Evolutionary conservation across 2,113 vertebrate species (phyloP).

Genomic region (Mirounga angustirostris): DNA sequence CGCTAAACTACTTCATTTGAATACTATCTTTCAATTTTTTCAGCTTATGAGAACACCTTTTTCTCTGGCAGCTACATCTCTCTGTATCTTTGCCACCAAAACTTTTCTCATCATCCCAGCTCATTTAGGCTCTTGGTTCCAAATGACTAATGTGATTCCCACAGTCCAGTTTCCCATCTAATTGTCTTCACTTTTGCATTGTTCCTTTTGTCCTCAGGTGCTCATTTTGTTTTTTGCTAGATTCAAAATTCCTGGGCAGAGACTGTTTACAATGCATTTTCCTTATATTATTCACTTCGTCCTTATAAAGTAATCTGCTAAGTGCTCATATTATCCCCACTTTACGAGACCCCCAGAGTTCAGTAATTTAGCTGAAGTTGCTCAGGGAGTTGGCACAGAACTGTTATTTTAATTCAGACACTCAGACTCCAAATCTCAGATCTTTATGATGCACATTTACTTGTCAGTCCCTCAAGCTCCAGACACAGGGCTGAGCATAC

Average conservation of each 20-base stretch:
- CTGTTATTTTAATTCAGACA: not conserved
- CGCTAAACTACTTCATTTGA: not conserved
- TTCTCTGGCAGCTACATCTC: not conserved
- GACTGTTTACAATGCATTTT: not conserved
- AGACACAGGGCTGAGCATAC: not conserved
- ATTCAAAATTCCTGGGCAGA: not conserved
- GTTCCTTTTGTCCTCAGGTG: not conserved
- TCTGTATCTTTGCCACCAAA: not conserved
- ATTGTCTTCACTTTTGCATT: not conserved
- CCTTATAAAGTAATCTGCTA: not conserved
- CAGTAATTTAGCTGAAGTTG: not conserved
- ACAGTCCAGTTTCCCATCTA: not conserved
- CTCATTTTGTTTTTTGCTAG: not conserved
- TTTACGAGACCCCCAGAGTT: not conserved
- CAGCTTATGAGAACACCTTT: not conserved
- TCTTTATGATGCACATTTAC: not conserved
- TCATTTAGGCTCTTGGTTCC: not conserved
- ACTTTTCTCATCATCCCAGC: not conserved
- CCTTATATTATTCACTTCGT: not conserved
- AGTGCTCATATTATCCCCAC: not conserved
- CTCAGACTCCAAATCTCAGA: not conserved
- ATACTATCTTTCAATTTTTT: not conserved
- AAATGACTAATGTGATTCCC: not conserved
- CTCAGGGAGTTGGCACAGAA: not conserved
- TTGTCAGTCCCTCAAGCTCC: not conserved